phyloP scores from a whole-genome alignment of 2,888 invertebrate genomes.

The Cerastis leucographa region DNA sequence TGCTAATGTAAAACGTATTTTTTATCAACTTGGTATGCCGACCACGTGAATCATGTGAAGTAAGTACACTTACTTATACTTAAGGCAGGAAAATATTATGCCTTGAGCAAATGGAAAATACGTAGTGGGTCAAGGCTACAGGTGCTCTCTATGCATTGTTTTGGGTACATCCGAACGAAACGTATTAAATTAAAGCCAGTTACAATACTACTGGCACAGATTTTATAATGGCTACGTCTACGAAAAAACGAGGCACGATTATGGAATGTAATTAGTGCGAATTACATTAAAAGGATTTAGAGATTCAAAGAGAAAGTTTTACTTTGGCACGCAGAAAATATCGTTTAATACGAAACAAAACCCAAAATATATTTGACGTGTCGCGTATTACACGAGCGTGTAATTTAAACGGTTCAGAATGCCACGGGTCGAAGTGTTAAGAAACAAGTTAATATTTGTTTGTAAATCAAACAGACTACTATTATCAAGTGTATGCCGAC shows the following conservation, averaged over 20 bases:
- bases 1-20: conserved; percentile 70
- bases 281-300: conserved; percentile 19
- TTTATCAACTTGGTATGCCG: conserved; percentile 67
- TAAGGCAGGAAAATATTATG: conserved; percentile 55
- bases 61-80: conserved; percentile 59
- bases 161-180: conserved; percentile 20
- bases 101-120: conserved; percentile 74
- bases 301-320: conserved; percentile 39
- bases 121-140: conserved; percentile 76
- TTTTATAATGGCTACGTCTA: conserved; percentile 16
- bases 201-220: not conserved
- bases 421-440: conserved; percentile 69
- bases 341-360: not conserved
- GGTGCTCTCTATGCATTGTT: conserved; percentile 42
- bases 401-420: conserved; percentile 75
- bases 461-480: conserved; percentile 69
- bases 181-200: conserved; percentile 2
- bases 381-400: conserved; percentile 10
- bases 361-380: not conserved
- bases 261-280: conserved; percentile 12
- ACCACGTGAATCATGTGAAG: conserved; percentile 67
- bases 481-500: conserved; percentile 45
- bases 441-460: conserved; percentile 75
- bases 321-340: conserved; percentile 1
- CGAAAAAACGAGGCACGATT: conserved; percentile 12